Evolutionary conservation across 1,140 invertebrate species (phyloP), one percentile per base, ranked within the genome.

Genomic region (Cryptotermes secundus): DNA sequence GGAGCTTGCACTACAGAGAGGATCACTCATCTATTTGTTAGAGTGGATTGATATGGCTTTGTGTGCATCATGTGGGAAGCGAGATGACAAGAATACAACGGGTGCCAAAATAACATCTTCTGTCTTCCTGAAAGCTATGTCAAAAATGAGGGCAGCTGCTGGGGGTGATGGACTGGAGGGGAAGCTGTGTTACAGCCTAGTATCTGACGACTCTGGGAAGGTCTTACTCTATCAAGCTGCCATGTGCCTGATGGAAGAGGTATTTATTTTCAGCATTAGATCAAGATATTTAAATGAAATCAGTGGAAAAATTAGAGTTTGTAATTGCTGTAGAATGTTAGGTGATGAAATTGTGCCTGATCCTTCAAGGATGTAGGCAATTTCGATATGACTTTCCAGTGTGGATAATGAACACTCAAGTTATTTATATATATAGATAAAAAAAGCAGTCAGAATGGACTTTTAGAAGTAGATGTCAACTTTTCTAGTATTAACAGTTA

Each of bases 11-110:
- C 87, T 93, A 42, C 93, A 94, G 88, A 88, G 93, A 85, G 93
- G 93, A 7, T 93, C 93, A n/a, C 89, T 94, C 35, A 87, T 91
- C 36, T 92, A 93, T 88, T 87, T 94, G 7, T 87, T 94, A 31
- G 92, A 94, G 86, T 94, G 94, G 94, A 91, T 94, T 84, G 91
- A 93, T 82, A 91, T 94, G 90, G 93, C 93, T 34, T 87, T 93
- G 65, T 88, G 90, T 85, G 88, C 88, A 16, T 87, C 88, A 16
- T 85, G 83, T 36, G 83, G 86, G 65, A 81, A 34, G 45, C 83
- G 26, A 35, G 24, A 31, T 38, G 84, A 49, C 22, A 45, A 24
- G 24, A 82, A 49, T 35, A 24, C 72, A 49, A 34, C 72, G 24
- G 22, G 34, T 72, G 72, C 79, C 36, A 84, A 35, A n/a, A 84